Evolutionary conservation across 1,140 invertebrate genomes (phyloP).

Genomic region (Idris sp.): DNA sequence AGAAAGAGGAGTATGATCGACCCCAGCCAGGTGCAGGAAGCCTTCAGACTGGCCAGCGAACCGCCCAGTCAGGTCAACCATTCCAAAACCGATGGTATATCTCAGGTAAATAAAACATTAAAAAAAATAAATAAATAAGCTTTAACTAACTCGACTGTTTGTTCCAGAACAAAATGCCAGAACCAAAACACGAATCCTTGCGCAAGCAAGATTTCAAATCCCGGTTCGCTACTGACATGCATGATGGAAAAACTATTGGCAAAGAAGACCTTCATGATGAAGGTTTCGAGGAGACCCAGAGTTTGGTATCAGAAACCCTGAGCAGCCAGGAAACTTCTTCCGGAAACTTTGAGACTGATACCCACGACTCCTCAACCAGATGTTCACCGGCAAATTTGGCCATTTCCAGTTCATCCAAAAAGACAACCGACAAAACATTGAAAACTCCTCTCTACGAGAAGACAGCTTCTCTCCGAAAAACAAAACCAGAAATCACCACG

Average conservation of each 20-base stretch:
- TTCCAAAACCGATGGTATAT: conserved; percentile 21
- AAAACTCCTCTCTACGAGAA: conserved; percentile 49
- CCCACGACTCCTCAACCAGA: conserved; percentile 76
- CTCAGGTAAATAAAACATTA: conserved; percentile 26
- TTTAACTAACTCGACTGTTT: no score
- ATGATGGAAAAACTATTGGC: conserved; percentile 67
- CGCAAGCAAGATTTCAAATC: conserved; percentile 22
- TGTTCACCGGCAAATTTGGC: conserved; percentile 73
- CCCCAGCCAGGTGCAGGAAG: conserved; percentile 74
- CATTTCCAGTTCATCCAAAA: conserved; percentile 29
- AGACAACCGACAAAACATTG: not conserved
- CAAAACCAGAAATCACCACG: conserved; percentile 40
- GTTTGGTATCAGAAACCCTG: conserved; percentile 88
- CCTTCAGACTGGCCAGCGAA: conserved; percentile 69
- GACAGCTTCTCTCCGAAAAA: conserved; percentile 13
- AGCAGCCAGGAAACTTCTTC: conserved; percentile 88
- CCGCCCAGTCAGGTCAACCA: conserved; percentile 69
- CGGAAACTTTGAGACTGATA: conserved; percentile 83
- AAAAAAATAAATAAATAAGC: no score
- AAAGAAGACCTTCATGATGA: conserved; percentile 88
- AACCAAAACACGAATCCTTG: not conserved
- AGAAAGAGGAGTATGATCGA: conserved; percentile 78
- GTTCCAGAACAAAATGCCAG: conserved; percentile 17
- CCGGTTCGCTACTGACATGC: conserved; percentile 23
- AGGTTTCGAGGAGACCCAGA: conserved; percentile 93